Conservation (phyloP, 2,797 vertebrate species). For the Emys orbicularis region DNA sequence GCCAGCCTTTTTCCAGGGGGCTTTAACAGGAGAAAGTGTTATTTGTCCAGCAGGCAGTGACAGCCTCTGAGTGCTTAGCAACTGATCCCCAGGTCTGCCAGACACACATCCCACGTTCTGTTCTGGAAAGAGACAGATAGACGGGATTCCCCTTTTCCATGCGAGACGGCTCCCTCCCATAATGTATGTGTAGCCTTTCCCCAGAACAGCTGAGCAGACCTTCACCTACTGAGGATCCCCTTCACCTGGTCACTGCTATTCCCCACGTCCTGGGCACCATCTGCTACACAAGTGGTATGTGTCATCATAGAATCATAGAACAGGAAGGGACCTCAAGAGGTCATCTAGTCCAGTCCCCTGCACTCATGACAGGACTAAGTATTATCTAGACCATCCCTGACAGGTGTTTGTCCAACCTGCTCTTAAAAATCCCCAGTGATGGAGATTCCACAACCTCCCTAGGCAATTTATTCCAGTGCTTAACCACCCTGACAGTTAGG, state of each 20-base stretch:
- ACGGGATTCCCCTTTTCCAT: too few species aligned
- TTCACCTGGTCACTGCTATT: neutral
- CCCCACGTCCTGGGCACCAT: too few species aligned
- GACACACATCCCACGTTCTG: neutral
- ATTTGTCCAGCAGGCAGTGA: neutral
- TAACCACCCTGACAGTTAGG: too few species aligned
- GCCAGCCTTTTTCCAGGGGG: neutral
- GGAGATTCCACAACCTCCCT: too few species aligned
- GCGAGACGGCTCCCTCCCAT: fast-evolving
- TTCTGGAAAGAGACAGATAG: neutral
- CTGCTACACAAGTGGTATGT: neutral
- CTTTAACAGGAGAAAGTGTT: neutral
- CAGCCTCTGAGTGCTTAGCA: neutral
- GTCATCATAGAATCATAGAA: neutral
- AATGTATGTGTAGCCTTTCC: too few species aligned
- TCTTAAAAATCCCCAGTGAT: too few species aligned
- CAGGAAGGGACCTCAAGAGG: too few species aligned
- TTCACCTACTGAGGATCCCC: neutral
- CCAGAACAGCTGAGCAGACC: neutral
- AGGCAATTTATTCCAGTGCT: too few species aligned
- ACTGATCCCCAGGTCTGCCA: neutral
- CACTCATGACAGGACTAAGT: too few species aligned
- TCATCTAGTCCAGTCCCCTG: too few species aligned
- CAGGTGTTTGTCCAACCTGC: too few species aligned
- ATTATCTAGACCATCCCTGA: too few species aligned